These are phyloP conservation scores for Ericerus pela DNA, from an alignment of 1,140 invertebrate species.

Conservation along the genomic window DNA sequence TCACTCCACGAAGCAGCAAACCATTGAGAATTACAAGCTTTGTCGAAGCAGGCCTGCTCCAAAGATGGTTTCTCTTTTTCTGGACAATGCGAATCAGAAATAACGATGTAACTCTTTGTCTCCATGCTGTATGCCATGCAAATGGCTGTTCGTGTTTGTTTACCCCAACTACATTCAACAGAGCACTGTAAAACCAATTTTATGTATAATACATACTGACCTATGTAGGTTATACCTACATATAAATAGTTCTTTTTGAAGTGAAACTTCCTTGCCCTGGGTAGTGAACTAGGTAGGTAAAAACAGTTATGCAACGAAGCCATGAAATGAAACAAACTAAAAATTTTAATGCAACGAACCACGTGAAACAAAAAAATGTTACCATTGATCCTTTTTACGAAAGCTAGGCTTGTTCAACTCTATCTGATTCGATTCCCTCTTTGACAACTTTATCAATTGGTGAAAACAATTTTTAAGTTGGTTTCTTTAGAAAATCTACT, in stretches of 20 bases:
- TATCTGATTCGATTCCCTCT: too few species aligned
- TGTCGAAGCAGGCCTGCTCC: conserved; percentile 30
- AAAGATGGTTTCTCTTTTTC: conserved; percentile 25
- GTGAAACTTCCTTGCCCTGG: too few species aligned
- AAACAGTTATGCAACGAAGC: too few species aligned
- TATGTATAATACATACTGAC: not conserved
- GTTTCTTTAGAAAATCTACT: too few species aligned
- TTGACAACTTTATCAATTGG: too few species aligned
- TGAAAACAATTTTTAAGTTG: too few species aligned
- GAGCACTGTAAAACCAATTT: conserved; percentile 38
- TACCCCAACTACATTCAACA: conserved; percentile 41
- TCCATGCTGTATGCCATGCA: conserved; percentile 32
- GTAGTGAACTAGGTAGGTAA: too few species aligned
- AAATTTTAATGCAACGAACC: too few species aligned
- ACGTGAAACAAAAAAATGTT: too few species aligned
- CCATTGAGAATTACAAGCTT: conserved; percentile 39
- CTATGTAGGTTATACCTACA: not conserved
- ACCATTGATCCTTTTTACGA: too few species aligned
- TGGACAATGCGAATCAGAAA: conserved; percentile 27
- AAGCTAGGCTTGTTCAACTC: too few species aligned
- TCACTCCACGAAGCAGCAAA: conserved; percentile 44
- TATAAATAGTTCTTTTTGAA: not conserved
- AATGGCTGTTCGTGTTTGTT: conserved; percentile 41
- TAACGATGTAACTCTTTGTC: conserved; percentile 18
- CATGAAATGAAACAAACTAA: too few species aligned